phyloP scores from a whole-genome alignment of 2,888 invertebrate genomes.

The Oligia strigilis region DNA sequence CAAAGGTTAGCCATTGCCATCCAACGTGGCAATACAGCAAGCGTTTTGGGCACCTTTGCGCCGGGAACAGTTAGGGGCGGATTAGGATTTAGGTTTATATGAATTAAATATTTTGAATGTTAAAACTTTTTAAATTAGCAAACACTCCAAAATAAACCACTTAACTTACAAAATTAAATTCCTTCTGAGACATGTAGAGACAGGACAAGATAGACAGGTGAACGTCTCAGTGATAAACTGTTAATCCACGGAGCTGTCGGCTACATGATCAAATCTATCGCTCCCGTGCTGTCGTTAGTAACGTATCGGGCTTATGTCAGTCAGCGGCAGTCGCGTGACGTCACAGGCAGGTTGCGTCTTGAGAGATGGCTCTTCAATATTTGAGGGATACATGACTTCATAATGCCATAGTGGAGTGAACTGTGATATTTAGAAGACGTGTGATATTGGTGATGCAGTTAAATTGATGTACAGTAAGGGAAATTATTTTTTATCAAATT shows the following conservation, averaged over 20 bases:
- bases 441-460: background rate
- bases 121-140: background rate
- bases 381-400: background rate
- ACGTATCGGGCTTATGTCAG: slow-evolving; percentile 28
- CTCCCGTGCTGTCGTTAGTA: slow-evolving; percentile 10
- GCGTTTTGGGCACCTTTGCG: no score
- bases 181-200: background rate
- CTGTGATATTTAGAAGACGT: background rate
- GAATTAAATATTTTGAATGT: background rate
- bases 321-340: slow-evolving; percentile 21
- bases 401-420: background rate
- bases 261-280: slow-evolving; percentile 26
- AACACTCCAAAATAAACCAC: background rate
- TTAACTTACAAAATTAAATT: background rate
- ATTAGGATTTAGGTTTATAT: background rate
- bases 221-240: slow-evolving; percentile 1
- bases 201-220: background rate
- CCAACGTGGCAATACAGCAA: no score
- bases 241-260: slow-evolving; percentile 28
- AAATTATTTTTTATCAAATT: background rate
- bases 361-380: slow-evolving; percentile 18
- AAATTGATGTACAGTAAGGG: no score
- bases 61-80: no score
- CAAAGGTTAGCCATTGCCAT: no score
- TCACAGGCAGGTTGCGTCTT: background rate